phyloP scores from a whole-genome alignment of 2,113 vertebrate genomes.

The Embiotoca jacksoni region DNA sequence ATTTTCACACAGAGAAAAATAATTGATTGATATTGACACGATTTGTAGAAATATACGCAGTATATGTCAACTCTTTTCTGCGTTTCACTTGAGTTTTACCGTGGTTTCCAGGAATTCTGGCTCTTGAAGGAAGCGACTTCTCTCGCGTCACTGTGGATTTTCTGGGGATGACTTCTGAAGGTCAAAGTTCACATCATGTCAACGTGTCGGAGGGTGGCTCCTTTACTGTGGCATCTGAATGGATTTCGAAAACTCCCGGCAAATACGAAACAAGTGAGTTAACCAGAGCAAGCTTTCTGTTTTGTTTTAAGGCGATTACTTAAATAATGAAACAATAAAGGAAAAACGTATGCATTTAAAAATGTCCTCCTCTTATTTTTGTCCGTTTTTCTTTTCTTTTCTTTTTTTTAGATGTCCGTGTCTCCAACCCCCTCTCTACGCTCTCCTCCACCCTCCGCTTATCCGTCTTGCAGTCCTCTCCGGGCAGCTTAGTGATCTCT shows the following conservation, averaged over 20 bases:
- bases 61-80: background rate
- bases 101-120: constrained; percentile 46
- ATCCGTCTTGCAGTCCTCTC: constrained; percentile 16
- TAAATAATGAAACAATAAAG: background rate
- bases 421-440: constrained; percentile 43
- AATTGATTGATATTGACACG: no score
- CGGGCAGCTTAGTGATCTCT: constrained; percentile 13
- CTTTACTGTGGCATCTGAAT: constrained; percentile 38
- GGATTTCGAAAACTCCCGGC: constrained; percentile 43
- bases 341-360: no score
- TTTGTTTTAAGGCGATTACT: no score
- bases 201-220: constrained; percentile 54
- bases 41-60: no score
- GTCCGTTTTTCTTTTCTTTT: background rate
- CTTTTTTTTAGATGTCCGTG: constrained; percentile 42
- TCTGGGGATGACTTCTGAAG: constrained; percentile 50
- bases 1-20: background rate
- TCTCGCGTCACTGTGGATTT: constrained; percentile 55
- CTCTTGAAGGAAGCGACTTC: constrained; percentile 21
- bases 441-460: constrained; percentile 38
- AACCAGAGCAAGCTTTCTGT: background rate
- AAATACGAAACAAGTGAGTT: constrained; percentile 50
- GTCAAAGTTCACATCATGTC: constrained; percentile 63
- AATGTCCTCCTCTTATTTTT: background rate
- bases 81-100: background rate